These are phyloP conservation scores for Botia kubotai DNA, from an alignment of 2,797 vertebrate genomes.

Conservation along the genomic window DNA sequence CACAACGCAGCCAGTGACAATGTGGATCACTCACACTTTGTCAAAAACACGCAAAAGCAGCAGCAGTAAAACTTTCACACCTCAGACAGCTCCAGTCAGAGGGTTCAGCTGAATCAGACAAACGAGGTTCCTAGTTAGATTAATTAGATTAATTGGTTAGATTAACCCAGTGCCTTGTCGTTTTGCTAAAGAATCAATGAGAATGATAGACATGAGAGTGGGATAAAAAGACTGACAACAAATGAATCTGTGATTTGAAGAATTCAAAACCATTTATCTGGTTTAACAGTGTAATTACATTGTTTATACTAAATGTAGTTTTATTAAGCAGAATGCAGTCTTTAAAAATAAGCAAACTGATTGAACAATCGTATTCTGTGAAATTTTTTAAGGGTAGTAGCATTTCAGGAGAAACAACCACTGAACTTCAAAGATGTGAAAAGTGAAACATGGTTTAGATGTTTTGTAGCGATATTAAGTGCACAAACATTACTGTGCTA, in stretches of 20 bases:
- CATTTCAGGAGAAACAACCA: background rate
- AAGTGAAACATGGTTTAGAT: background rate
- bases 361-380: background rate
- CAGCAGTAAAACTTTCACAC: background rate
- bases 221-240: background rate
- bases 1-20: background rate
- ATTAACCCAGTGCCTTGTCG: background rate
- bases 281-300: background rate
- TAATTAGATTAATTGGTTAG: background rate
- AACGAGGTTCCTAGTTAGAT: background rate
- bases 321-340: background rate
- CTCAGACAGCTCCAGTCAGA: background rate
- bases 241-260: background rate
- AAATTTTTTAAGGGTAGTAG: background rate
- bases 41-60: background rate
- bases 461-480: background rate
- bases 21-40: background rate
- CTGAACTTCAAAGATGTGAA: background rate
- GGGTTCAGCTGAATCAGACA: background rate
- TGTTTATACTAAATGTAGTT: no score
- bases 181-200: background rate
- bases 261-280: background rate
- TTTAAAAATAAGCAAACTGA: no score
- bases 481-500: background rate
- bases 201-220: background rate